phyloP scores from a whole-genome alignment of 2,797 vertebrate genomes.

The Tiaroga cobitis region DNA sequence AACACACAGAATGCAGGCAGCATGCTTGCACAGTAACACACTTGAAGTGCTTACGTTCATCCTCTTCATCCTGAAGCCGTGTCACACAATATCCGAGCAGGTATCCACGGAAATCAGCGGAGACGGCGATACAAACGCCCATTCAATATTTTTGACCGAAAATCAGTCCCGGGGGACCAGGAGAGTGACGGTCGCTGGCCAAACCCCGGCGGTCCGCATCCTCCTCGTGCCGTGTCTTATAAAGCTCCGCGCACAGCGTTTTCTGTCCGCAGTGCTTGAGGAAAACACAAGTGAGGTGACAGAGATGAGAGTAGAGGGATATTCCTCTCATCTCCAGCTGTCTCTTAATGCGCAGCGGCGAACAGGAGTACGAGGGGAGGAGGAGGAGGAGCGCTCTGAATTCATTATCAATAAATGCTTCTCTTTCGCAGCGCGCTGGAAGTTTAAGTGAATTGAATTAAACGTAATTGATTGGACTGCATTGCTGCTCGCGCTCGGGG shows the following conservation, averaged over 20 bases:
- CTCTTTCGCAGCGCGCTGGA: slow-evolving; percentile 75
- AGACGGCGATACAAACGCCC: slow-evolving; percentile 68
- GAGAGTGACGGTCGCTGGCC: slow-evolving; percentile 66
- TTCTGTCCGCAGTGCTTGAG: slow-evolving; percentile 52
- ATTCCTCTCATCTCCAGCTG: slow-evolving; percentile 53
- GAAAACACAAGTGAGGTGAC: slow-evolving; percentile 54
- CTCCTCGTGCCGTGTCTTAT: slow-evolving; percentile 63
- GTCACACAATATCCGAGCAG: slow-evolving; percentile 72
- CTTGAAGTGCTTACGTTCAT: slow-evolving; percentile 81
- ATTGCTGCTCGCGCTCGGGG: slow-evolving; percentile 66
- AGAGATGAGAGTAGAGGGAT: slow-evolving; percentile 60
- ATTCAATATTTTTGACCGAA: slow-evolving; percentile 68
- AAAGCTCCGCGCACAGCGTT: slow-evolving; percentile 60
- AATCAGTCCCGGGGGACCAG: slow-evolving; percentile 67
- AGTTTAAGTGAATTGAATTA: slow-evolving; percentile 83
- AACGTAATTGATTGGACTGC: slow-evolving; percentile 78
- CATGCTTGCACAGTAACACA: slow-evolving; percentile 52
- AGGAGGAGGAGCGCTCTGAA: slow-evolving; percentile 67
- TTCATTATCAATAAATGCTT: slow-evolving; percentile 80
- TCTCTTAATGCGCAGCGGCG: slow-evolving; percentile 58
- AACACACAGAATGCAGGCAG: slow-evolving; percentile 45
- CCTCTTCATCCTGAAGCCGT: slow-evolving; percentile 76
- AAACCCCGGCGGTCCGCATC: slow-evolving; percentile 70
- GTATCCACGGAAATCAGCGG: slow-evolving; percentile 63
- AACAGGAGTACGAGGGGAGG: slow-evolving; percentile 55